Conservation (phyloP, 2,888 invertebrate genomes). For the Acronicta psi region DNA sequence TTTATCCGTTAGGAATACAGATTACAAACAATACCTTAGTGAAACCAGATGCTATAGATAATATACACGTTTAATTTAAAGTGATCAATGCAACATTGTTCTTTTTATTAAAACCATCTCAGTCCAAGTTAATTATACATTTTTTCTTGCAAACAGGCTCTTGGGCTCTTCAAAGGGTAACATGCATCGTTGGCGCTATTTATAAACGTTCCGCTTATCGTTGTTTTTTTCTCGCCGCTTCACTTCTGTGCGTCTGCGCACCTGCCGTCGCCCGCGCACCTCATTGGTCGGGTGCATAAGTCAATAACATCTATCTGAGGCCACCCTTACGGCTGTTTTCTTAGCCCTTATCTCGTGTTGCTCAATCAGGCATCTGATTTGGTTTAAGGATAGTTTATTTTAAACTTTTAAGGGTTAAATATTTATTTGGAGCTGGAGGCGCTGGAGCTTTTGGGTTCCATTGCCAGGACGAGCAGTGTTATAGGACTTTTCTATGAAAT, state of each 20-base stretch:
- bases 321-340: slow-evolving; percentile 77
- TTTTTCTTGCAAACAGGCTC: slow-evolving; percentile 62
- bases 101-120: slow-evolving; percentile 32
- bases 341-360: slow-evolving; percentile 73
- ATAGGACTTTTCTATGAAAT: no score
- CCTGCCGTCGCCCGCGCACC: slow-evolving; percentile 70
- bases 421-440: no score
- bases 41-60: background rate
- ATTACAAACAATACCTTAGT: no score
- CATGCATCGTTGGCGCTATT: slow-evolving; percentile 82
- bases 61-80: slow-evolving; percentile 16
- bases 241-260: slow-evolving; percentile 75
- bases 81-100: slow-evolving; percentile 26
- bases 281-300: slow-evolving; percentile 79
- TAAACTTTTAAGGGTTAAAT: slow-evolving; percentile 1
- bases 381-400: slow-evolving; percentile 12
- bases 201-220: slow-evolving; percentile 78
- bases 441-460: no score
- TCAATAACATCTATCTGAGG: slow-evolving; percentile 82
- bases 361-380: slow-evolving; percentile 45
- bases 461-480: no score
- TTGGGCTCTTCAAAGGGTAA: slow-evolving; percentile 77
- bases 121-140: slow-evolving; percentile 41
- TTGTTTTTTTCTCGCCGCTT: slow-evolving; percentile 64
- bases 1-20: no score